Evolutionary conservation across 2,797 vertebrate species (phyloP).

Genomic region (Myripristis jacobus): DNA sequence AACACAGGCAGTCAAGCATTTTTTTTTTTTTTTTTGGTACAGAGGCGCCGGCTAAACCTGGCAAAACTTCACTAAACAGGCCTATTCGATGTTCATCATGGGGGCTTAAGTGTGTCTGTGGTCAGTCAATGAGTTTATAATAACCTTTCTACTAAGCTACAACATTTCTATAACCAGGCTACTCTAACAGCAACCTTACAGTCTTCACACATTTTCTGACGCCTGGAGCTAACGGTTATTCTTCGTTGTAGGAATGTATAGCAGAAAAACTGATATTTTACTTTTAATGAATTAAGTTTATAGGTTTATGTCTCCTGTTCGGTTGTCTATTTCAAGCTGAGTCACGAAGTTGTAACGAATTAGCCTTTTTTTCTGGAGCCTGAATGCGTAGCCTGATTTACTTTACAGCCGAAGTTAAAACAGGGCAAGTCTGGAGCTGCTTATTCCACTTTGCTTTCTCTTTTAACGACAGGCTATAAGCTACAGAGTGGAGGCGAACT

Average conservation of each 20-base stretch:
- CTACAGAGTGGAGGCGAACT: constrained; percentile 66
- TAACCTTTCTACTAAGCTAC: background rate
- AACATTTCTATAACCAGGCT: background rate
- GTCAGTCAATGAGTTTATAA: too few relatives aligned
- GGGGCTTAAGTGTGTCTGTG: too few relatives aligned
- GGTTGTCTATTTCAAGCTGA: background rate
- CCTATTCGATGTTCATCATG: too few relatives aligned
- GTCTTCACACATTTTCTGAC: too few relatives aligned
- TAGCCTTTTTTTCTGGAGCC: background rate
- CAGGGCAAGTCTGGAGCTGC: constrained; percentile 25
- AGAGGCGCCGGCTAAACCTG: constrained; percentile 20
- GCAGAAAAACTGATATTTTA: too few relatives aligned
- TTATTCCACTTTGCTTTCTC: constrained; percentile 51
- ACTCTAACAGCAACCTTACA: too few relatives aligned
- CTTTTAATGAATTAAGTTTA: too few relatives aligned
- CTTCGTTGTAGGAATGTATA: too few relatives aligned
- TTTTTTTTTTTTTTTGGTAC: too few relatives aligned
- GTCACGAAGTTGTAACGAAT: constrained; percentile 13
- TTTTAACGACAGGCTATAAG: constrained; percentile 36
- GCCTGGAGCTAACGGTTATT: too few relatives aligned
- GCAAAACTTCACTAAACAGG: background rate
- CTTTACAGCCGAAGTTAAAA: constrained; percentile 40
- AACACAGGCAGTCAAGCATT: too few relatives aligned
- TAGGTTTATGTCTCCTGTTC: background rate
- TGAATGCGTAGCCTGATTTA: constrained; percentile 4